Evolutionary conservation across 2,797 vertebrate species (phyloP).

Genomic region (Dicrostonyx torquatus): DNA sequence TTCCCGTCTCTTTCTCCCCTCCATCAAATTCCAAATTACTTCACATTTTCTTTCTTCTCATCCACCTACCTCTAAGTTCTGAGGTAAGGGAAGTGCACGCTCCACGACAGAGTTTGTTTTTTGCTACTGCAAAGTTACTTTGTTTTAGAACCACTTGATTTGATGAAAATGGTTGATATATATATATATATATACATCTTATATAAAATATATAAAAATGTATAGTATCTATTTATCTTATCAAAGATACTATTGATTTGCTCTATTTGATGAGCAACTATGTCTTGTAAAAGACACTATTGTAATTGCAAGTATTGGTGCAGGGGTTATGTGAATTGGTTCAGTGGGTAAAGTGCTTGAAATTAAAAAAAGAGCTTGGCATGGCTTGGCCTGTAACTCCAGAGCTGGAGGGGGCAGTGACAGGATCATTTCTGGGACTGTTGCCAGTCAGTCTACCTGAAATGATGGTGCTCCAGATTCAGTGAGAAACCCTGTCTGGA

Average conservation of each 20-base stretch:
- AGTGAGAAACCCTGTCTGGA: not conserved
- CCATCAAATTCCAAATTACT: not conserved
- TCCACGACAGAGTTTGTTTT: not conserved
- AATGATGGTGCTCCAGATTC: not conserved
- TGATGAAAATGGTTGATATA: not conserved
- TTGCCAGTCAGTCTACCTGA: no score
- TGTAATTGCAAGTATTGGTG: not conserved
- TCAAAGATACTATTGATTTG: not conserved
- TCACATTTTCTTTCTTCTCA: constrained; percentile 12
- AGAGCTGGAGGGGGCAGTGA: not conserved
- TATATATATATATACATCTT: not conserved
- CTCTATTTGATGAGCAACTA: not conserved
- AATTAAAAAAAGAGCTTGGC: not conserved
- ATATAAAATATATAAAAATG: not conserved
- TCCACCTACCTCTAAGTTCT: not conserved
- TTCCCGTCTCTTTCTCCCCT: not conserved
- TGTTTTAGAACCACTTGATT: constrained; percentile 32
- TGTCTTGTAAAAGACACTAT: not conserved
- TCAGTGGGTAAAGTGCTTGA: not conserved
- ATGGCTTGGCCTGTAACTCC: not conserved
- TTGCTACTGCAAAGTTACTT: constrained; percentile 8
- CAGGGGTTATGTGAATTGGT: not conserved
- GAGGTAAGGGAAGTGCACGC: not conserved
- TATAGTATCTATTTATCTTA: not conserved
- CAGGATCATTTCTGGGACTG: not conserved